Percentiles rank a stretch among this genome's conserved stretches.
Evolutionary conservation across 2,113 vertebrate species (phyloP).

Genomic region (Lycocorax pyrrhopterus): DNA sequence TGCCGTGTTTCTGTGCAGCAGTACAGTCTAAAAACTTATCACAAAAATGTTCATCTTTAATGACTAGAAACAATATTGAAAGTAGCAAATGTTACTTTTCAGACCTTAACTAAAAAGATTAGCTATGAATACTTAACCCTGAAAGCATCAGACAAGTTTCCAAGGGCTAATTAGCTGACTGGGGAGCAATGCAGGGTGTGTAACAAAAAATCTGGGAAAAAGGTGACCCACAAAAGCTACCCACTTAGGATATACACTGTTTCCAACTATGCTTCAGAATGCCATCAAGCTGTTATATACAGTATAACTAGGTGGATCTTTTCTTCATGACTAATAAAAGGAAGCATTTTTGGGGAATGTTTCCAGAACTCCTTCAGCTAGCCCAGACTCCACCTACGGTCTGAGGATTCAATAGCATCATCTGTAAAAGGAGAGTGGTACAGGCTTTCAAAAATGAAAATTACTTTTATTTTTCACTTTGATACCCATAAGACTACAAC

Average conservation of each 20-base stretch:
- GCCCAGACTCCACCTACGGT: background rate
- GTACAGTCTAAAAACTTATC: background rate
- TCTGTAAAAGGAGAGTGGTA: background rate
- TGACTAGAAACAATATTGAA: background rate
- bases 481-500: constrained; percentile 66
- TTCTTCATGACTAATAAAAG: background rate
- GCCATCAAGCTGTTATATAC: background rate
- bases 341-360: background rate
- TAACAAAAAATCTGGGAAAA: background rate
- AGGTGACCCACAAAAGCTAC: background rate
- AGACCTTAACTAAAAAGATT: background rate
- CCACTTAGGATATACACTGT: background rate
- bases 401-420: background rate
- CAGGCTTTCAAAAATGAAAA: constrained; percentile 65
- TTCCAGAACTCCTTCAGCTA: background rate
- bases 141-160: background rate
- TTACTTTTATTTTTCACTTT: constrained; percentile 66
- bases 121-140: background rate
- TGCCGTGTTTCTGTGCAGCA: accelerated
- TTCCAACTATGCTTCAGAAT: background rate
- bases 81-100: background rate
- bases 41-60: background rate
- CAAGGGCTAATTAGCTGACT: background rate
- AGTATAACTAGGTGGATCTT: background rate
- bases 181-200: accelerated